Evolutionary conservation across 1,140 invertebrate genomes (phyloP).

Genomic region (Drosophila orena): DNA sequence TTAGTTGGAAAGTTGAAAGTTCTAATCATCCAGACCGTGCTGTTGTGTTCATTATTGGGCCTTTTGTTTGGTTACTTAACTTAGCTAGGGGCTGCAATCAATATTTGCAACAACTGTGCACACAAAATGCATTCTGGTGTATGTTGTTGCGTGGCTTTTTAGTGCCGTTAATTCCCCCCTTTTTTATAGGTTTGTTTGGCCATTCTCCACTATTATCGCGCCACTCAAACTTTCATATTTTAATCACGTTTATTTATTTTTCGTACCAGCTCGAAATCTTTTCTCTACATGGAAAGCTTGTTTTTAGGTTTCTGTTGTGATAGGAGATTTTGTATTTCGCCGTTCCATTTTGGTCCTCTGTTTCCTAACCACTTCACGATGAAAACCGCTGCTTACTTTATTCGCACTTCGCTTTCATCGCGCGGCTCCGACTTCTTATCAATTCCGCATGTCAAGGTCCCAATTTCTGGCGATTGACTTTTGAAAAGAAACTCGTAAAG

Average conservation of each 20-base stretch:
- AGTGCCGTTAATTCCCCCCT: slow-evolving; percentile 31
- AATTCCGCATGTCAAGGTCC: slow-evolving; percentile 41
- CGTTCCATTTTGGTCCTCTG: slow-evolving; percentile 14
- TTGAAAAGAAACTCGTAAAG: slow-evolving; percentile 15
- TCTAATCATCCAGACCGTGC: too few relatives aligned
- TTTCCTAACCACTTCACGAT: slow-evolving; percentile 27
- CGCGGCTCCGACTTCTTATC: slow-evolving; percentile 21
- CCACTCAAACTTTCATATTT: slow-evolving; percentile 19
- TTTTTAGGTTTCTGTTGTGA: slow-evolving; percentile 66
- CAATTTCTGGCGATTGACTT: background rate
- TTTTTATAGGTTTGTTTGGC: slow-evolving; percentile 29
- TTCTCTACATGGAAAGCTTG: slow-evolving; percentile 13
- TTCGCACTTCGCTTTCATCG: slow-evolving; percentile 35
- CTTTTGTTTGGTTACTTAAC: slow-evolving; percentile 29
- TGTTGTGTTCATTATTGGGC: slow-evolving; percentile 1
- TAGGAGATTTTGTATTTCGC: slow-evolving; percentile 47
- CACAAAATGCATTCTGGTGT: slow-evolving; percentile 26
- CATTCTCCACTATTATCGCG: slow-evolving; percentile 9
- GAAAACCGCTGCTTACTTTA: slow-evolving; percentile 7
- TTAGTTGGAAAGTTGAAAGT: too few relatives aligned
- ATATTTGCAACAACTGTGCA: slow-evolving; percentile 42
- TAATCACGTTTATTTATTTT: slow-evolving; percentile 25
- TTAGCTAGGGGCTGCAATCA: slow-evolving; percentile 16
- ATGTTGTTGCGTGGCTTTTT: background rate
- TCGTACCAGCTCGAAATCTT: background rate